Conservation (phyloP, 1,140 invertebrate genomes). For the Aplysia californica region DNA sequence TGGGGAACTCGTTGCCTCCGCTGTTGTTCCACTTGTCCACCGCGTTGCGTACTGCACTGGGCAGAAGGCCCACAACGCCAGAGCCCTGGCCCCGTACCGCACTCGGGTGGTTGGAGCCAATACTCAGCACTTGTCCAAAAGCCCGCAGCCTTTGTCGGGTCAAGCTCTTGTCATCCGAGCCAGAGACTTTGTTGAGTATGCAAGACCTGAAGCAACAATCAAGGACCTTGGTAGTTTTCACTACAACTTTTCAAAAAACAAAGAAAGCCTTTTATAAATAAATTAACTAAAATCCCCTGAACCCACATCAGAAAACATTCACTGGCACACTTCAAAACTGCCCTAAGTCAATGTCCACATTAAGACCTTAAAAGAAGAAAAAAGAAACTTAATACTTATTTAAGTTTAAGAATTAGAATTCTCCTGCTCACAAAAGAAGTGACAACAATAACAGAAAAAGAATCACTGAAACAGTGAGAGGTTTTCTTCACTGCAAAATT, state of each 20-base stretch:
- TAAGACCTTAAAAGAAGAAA: background rate
- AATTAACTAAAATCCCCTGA: too few species aligned
- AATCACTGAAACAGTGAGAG: too few species aligned
- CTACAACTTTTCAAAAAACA: too few species aligned
- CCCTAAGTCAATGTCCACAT: background rate
- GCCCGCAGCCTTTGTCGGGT: slow-evolving; percentile 64
- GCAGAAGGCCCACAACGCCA: slow-evolving; percentile 72
- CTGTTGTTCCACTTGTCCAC: slow-evolving; percentile 76
- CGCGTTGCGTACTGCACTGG: slow-evolving; percentile 71
- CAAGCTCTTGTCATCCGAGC: slow-evolving; percentile 47
- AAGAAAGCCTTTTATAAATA: too few species aligned
- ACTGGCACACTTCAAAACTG: too few species aligned
- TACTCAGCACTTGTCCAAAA: slow-evolving; percentile 71
- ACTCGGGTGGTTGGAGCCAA: slow-evolving; percentile 72
- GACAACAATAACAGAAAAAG: too few species aligned
- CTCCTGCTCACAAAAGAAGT: too few species aligned
- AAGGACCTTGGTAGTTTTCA: too few species aligned
- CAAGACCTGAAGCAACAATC: slow-evolving; percentile 47
- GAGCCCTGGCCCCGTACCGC: slow-evolving; percentile 70
- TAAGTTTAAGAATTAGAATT: too few species aligned
- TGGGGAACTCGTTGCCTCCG: slow-evolving; percentile 70
- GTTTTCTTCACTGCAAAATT: too few species aligned
- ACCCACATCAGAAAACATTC: too few species aligned
- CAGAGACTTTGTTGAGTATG: slow-evolving; percentile 70
- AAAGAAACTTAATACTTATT: too few species aligned